Evolutionary conservation across 2,888 invertebrate species (phyloP).

Genomic region (Drosophila neonasuta): DNA sequence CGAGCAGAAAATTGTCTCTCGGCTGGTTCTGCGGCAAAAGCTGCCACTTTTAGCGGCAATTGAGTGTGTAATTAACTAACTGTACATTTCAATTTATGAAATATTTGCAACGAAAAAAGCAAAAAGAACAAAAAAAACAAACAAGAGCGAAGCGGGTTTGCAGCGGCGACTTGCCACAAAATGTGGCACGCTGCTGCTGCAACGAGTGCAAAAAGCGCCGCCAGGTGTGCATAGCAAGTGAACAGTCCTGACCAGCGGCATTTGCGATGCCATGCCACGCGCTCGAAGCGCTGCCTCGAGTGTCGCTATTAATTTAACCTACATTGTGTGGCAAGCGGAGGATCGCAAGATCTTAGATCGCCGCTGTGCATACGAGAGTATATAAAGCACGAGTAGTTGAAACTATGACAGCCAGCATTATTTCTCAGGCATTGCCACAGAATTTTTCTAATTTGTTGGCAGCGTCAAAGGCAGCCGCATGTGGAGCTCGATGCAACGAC

Average conservation of each 20-base stretch:
- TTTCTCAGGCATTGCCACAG: conserved; percentile 46
- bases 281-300: conserved; percentile 45
- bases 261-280: conserved; percentile 44
- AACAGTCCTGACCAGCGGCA: conserved; percentile 38
- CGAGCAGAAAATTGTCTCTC: conserved; percentile 49
- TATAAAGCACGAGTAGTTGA: conserved; percentile 52
- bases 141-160: conserved; percentile 16
- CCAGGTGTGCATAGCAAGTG: conserved; percentile 61
- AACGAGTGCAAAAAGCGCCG: conserved; percentile 43
- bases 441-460: conserved; percentile 62
- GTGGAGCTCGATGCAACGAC: conserved; percentile 35
- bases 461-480: conserved; percentile 49
- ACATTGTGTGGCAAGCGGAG: conserved; percentile 51
- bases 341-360: conserved; percentile 26
- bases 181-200: conserved; percentile 23
- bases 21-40: conserved; percentile 45
- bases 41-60: conserved; percentile 71
- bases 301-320: conserved; percentile 81
- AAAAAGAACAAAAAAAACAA: conserved; percentile 20
- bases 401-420: conserved; percentile 65
- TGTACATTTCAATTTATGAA: conserved; percentile 76
- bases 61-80: conserved; percentile 77
- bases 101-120: conserved; percentile 45
- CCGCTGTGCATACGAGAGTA: conserved; percentile 32
- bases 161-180: conserved; percentile 39